A percentile compares a stretch with the other conserved stretches of the same genome.
These are phyloP conservation scores for Agrilus mali DNA, from an alignment of 2,888 invertebrate species.

Conservation along the genomic window DNA sequence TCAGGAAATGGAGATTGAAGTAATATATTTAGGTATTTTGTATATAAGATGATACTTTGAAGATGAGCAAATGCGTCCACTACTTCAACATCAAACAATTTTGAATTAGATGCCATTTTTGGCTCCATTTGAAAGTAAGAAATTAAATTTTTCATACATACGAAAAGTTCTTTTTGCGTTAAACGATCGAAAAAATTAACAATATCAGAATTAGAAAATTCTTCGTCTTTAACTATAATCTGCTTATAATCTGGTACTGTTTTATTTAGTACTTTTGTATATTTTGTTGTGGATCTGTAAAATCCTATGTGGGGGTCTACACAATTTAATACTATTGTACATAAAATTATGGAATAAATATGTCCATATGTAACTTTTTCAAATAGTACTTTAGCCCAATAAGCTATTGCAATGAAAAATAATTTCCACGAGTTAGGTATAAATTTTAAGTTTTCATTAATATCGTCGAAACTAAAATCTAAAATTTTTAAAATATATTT, in stretches of 20 bases:
- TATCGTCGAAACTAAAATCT: constrained; percentile 22
- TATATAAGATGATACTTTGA: constrained; percentile 48
- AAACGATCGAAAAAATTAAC: constrained; percentile 39
- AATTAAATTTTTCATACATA: constrained; percentile 44
- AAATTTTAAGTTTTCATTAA: constrained; percentile 29
- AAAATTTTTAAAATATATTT: constrained; percentile 19
- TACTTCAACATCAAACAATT: constrained; percentile 41
- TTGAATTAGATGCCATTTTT: constrained; percentile 39
- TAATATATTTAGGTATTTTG: constrained; percentile 50
- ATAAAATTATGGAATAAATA: constrained; percentile 45
- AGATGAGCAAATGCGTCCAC: constrained; percentile 55
- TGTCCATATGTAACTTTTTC: constrained; percentile 33
- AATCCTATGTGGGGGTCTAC: constrained; percentile 46
- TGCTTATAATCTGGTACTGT: constrained; percentile 1
- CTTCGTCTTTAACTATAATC: constrained; percentile 14
- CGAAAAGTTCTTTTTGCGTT: constrained; percentile 42
- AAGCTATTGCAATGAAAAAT: constrained; percentile 43
- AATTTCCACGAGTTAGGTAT: constrained; percentile 48
- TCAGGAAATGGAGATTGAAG: constrained; percentile 45
- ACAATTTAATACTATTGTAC: constrained; percentile 43
- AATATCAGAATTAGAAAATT: constrained; percentile 24
- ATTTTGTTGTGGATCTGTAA: constrained; percentile 35
- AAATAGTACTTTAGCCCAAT: constrained; percentile 40
- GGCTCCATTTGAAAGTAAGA: constrained; percentile 45
- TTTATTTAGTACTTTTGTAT: constrained; percentile 34